phyloP scores from a whole-genome alignment of 2,113 vertebrate species.

The Chaenogobius annularis region DNA sequence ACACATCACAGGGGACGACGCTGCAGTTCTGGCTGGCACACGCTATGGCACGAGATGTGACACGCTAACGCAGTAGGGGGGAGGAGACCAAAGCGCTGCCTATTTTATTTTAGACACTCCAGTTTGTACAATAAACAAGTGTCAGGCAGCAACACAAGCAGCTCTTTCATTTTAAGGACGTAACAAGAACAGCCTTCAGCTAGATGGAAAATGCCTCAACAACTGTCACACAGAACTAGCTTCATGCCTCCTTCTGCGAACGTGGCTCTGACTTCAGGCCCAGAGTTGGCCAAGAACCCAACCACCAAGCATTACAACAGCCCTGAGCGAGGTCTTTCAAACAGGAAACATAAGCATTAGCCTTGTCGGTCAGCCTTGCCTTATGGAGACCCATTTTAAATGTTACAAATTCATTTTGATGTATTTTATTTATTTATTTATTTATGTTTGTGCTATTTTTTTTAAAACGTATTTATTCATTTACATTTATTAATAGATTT shows the following conservation, averaged over 20 bases:
- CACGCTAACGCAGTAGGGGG: slow-evolving; percentile 30
- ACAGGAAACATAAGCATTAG: background rate
- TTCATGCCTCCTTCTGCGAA: background rate
- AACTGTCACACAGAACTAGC: background rate
- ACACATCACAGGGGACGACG: slow-evolving; percentile 9
- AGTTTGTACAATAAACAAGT: slow-evolving; percentile 34
- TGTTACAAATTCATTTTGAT: background rate
- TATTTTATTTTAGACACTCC: slow-evolving; percentile 26
- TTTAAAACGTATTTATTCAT: too few relatives aligned
- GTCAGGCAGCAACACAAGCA: slow-evolving; percentile 18
- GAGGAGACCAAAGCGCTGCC: slow-evolving; percentile 13
- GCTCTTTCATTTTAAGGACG: slow-evolving; percentile 16
- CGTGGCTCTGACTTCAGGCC: background rate
- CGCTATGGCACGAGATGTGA: slow-evolving; percentile 29
- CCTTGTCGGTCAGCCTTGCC: background rate
- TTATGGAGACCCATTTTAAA: background rate
- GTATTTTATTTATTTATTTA: background rate
- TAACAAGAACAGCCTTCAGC: background rate
- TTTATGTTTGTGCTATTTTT: too few relatives aligned
- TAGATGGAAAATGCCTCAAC: background rate
- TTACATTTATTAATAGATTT: background rate
- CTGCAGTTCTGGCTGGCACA: slow-evolving; percentile 21
- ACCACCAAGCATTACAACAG: background rate
- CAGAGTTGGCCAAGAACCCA: background rate
- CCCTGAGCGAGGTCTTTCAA: background rate